Base-by-base conservation (phyloP, 2,113 vertebrate genomes). In the Carassius gibelio region DNA sequence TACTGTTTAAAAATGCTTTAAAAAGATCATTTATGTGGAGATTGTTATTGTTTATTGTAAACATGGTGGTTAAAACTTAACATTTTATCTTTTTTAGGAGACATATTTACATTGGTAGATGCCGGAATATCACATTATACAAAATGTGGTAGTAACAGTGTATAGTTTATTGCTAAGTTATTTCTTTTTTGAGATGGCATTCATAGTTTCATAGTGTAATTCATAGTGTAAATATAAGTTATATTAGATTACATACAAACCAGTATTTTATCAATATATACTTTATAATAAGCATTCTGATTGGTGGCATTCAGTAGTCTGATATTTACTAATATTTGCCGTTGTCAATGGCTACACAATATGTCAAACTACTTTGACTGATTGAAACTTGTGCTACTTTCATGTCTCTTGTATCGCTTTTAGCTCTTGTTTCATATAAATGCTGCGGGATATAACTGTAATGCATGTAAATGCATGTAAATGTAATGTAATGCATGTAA, bases 21-120 rank as follows among this genome's bases (percentile, higher is more conserved):
- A 17, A 52, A 55, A n/a, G 19, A 23, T 84, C 3, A 78, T 82
- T 77, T 74, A 86, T 84, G 36, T n/a, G 10, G 13, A 42, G 23
- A 45, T 30, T 76, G 55, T 64, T 82, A 34, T 69, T 69, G 26
- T 82, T 82, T 82, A 69, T 69, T 52, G 45, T n/a, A n/a, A 55
- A 82, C 68, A 11, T 55, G 68, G 45, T 8, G 71, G 42, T 75
- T 59, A 13, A 42, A 79, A 79, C 42, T 3, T n/a, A 80, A 64
- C 9, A 9, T 23, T 26, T 64, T 2, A 66, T 48, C 4, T 9
- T 80, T 64, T 66, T 59, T 42, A 42, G 13, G 5, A 38, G 62
- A 15, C 8, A 45, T 8, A 45, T 80, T 64, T 36, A 55, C 13
- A 5, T 26, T 14, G 8, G 15, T 75, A 75, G 72, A 23, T 36